A percentile compares a stretch with the other conserved stretches of the same genome.
These are phyloP conservation scores for Bubalus kerabau DNA, from an alignment of 2,113 vertebrate genomes.

Conservation along the genomic window DNA sequence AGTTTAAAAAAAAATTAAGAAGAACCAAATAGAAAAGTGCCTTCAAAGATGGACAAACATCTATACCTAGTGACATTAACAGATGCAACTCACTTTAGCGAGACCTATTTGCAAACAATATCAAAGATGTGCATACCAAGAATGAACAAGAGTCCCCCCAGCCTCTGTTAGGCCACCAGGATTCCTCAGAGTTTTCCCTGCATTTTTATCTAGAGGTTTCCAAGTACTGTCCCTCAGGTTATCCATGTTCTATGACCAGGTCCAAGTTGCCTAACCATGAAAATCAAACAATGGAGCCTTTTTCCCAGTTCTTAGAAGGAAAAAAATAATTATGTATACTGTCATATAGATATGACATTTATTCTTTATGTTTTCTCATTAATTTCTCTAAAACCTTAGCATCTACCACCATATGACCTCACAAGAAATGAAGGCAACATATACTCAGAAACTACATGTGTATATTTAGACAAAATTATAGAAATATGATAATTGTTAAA, in stretches of 20 bases:
- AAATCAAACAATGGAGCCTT: background rate
- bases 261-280: background rate
- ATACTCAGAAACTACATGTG: background rate
- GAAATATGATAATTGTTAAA: background rate
- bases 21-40: background rate
- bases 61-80: background rate
- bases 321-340: background rate
- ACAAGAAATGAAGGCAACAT: background rate
- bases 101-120: background rate
- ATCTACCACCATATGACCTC: background rate
- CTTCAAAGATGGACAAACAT: background rate
- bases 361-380: background rate
- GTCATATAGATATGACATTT: background rate
- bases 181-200: background rate
- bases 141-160: background rate
- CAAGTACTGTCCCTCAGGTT: background rate
- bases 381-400: background rate
- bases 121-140: background rate
- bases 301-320: background rate
- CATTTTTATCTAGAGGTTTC: background rate
- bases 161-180: background rate
- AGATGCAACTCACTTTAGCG: background rate
- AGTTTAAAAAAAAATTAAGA: background rate
- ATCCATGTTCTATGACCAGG: background rate
- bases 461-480: background rate